A percentile compares a stretch with the other conserved stretches of the same genome.
Evolutionary conservation across 2,888 invertebrate species (phyloP).

Genomic region (Pammene aurita): DNA sequence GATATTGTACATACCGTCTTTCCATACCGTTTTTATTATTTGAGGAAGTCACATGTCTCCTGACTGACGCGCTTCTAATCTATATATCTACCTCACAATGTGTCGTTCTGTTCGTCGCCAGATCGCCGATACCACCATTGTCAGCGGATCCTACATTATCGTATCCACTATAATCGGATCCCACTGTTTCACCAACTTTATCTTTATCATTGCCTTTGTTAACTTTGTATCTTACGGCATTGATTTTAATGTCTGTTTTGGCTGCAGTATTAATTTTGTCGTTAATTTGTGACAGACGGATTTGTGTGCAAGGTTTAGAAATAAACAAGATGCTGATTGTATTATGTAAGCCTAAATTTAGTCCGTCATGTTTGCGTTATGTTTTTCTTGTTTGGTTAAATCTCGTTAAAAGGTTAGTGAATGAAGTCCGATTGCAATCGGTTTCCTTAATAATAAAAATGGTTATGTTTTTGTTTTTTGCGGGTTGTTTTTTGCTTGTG

Average conservation of each 20-base stretch:
- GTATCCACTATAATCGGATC: constrained; percentile 78
- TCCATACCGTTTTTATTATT: constrained; percentile 14
- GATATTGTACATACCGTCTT: background rate
- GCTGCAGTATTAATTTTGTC: constrained; percentile 47
- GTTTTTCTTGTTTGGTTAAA: constrained; percentile 46
- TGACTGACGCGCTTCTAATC: constrained; percentile 40
- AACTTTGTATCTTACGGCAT: constrained; percentile 48
- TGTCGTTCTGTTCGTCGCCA: constrained; percentile 69
- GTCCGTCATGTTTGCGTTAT: constrained; percentile 61
- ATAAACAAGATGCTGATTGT: constrained; percentile 78
- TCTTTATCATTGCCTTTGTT: constrained; percentile 11
- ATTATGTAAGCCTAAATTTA: constrained; percentile 72
- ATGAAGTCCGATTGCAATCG: constrained; percentile 40
- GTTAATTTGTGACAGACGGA: constrained; percentile 72
- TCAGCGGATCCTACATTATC: constrained; percentile 73
- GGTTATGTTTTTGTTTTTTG: constrained; percentile 37
- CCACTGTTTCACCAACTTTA: constrained; percentile 54
- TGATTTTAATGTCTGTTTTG: constrained; percentile 38
- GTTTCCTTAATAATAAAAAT: constrained; percentile 40
- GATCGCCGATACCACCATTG: constrained; percentile 72
- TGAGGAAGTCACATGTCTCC: constrained; percentile 36
- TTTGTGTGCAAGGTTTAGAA: constrained; percentile 77
- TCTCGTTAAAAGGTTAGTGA: constrained; percentile 38
- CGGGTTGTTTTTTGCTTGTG: constrained; percentile 26
- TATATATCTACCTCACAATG: constrained; percentile 60